Conservation (phyloP, 2,888 invertebrate genomes). For the Sisyra terminalis region DNA sequence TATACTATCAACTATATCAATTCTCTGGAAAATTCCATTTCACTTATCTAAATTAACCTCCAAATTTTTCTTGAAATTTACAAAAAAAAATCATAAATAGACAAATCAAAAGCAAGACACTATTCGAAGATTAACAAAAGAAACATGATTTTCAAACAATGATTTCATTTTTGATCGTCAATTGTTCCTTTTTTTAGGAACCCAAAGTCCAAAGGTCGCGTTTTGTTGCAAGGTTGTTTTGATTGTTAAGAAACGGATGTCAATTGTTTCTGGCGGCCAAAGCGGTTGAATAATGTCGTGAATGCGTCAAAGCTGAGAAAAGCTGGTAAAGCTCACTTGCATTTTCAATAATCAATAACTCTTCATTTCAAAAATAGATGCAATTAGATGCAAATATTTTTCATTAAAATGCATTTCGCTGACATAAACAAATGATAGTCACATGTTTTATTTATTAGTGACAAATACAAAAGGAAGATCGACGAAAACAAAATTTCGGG, state of each 20-base stretch:
- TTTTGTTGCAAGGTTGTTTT: no score
- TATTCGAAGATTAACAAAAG: no score
- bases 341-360: constrained; percentile 8
- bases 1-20: background rate
- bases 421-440: background rate
- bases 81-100: background rate
- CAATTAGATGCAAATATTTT: background rate
- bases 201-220: no score
- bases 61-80: background rate
- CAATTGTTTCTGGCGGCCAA: no score
- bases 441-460: constrained; percentile 1
- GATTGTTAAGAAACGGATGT: no score
- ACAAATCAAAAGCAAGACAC: no score
- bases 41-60: background rate
- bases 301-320: background rate
- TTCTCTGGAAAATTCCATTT: constrained; percentile 7
- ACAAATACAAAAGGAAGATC: no score
- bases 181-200: no score
- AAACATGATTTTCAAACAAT: no score
- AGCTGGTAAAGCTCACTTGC: constrained; percentile 5
- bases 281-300: no score
- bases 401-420: background rate
- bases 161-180: no score
- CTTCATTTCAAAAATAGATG: constrained; percentile 6
- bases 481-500: no score